Evolutionary conservation across 2,113 vertebrate genomes (phyloP), one percentile per base, ranked within the genome.

Genomic region (Pseudonaja textilis): DNA sequence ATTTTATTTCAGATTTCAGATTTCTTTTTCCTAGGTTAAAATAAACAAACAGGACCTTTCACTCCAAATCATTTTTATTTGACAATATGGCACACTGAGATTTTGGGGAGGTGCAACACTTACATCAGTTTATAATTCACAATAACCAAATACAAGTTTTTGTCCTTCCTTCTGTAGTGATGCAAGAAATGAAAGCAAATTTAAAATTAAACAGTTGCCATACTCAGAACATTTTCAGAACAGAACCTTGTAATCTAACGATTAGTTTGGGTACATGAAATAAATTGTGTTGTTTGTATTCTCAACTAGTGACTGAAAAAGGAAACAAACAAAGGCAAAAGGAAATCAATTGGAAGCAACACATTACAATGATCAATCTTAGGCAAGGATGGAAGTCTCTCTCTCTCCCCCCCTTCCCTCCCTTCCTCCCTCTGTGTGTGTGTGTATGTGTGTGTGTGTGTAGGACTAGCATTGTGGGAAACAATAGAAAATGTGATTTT

Each of bases 331-430:
- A 94, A 96, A 98, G 95, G 97, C 96, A 97, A 97, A 97, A 98
- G 97, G 97, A 98, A 98, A 98, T 98, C 98, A 98, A 98, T 98
- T 96, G 97, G 96, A 98, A 97, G 97, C 97, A 97, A 97, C 97
- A 98, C 97, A 97, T 98, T 98, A 98, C 97, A 98, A 98, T 97
- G 97, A 97, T 96, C 95, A 91, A 96, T 98, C 97, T 97, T 97
- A 97, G 97, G 96, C 96, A 97, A 97, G 96, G 96, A 95, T 85
- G 97, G 96, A 95, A 97, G 95, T 96, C 55, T 55, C 54, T 55
- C 14, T 55, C 54, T 55, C 54, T 55, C 14, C 16, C 54, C 16
- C 54, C 4, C 0, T 4, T 16, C 54, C 7, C 47, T 47, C 47
- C 8, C 47, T 50, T 9, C 8, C 47, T 50, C 47, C 0, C 47